Evolutionary conservation across 2,113 vertebrate species (phyloP).

Genomic region (Rhinopomastus cyanomelas): DNA sequence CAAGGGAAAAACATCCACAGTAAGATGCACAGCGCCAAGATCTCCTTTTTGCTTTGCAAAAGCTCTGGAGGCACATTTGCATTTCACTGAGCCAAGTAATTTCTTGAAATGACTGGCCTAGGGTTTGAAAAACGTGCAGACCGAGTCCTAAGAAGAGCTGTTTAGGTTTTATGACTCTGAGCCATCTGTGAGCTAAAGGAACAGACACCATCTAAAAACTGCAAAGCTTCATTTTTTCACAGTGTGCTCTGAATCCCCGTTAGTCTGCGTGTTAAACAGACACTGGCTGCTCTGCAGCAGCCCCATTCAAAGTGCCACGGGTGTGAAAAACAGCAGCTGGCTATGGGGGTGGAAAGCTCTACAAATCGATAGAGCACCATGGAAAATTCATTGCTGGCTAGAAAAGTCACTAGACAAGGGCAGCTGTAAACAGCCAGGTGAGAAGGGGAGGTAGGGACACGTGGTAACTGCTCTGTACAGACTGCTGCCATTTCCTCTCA

Average conservation of each 20-base stretch:
- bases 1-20: constrained; percentile 47
- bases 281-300: background rate
- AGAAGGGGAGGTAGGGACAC: background rate
- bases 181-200: constrained; percentile 27
- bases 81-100: constrained; percentile 27
- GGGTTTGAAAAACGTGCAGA: constrained; percentile 46
- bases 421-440: constrained; percentile 37
- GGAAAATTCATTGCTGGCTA: constrained; percentile 43
- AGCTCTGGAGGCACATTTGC: constrained; percentile 29
- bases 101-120: constrained; percentile 39
- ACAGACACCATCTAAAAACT: background rate
- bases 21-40: constrained; percentile 24
- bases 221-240: background rate
- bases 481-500: background rate
- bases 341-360: constrained; percentile 22
- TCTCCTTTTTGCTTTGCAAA: constrained; percentile 8
- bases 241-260: background rate
- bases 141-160: constrained; percentile 11
- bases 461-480: background rate
- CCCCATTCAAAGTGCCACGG: background rate
- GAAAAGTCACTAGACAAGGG: constrained; percentile 14
- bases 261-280: background rate
- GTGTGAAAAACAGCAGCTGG: constrained; percentile 64
- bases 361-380: background rate
- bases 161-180: constrained; percentile 16